phyloP scores from a whole-genome alignment of 2,113 vertebrate species.

The Gobius niger region DNA sequence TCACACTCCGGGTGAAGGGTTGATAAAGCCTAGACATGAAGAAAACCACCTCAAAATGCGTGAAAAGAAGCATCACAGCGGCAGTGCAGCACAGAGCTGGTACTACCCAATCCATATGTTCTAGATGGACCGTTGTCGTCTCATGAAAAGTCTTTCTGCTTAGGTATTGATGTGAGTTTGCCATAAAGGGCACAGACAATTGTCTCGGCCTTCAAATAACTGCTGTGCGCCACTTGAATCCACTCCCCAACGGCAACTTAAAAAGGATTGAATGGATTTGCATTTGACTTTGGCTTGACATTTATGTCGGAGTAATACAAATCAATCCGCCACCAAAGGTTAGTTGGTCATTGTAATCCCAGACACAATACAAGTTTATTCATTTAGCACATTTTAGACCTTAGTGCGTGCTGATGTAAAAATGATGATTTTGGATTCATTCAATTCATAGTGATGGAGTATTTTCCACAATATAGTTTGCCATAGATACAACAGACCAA shows the following conservation, averaged over 20 bases:
- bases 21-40: conserved; percentile 59
- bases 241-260: background rate
- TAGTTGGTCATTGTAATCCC: background rate
- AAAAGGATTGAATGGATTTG: conserved; percentile 20
- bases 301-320: conserved; percentile 9
- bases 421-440: too few relatives aligned
- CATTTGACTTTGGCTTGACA: conserved; percentile 14
- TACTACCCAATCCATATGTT: background rate
- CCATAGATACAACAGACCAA: background rate
- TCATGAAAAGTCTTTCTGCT: background rate
- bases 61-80: background rate
- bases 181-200: conserved; percentile 9
- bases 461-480: background rate
- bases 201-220: conserved; percentile 3
- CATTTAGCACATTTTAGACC: too few relatives aligned
- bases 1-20: conserved; percentile 79
- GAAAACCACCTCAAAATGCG: background rate
- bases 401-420: too few relatives aligned
- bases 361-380: background rate
- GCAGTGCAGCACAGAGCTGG: background rate
- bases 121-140: conserved; percentile 6
- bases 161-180: background rate
- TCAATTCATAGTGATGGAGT: background rate
- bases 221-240: background rate
- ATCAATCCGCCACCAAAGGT: conserved; percentile 4